phyloP scores from a whole-genome alignment of 2,797 vertebrate genomes.

The Cygnus olor region DNA sequence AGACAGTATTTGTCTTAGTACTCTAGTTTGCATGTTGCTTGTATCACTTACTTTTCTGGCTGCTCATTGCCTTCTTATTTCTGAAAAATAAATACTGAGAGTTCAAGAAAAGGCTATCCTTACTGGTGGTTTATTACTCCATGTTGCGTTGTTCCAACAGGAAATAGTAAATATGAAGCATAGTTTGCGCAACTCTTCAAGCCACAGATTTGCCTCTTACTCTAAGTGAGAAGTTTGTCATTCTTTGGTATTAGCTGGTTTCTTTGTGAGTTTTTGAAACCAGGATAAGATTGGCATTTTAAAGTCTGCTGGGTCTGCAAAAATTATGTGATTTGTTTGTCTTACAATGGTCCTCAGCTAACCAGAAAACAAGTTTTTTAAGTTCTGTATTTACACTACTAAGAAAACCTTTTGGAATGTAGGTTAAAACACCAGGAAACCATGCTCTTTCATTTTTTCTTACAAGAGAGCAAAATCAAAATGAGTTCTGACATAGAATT shows the following conservation, averaged over 20 bases:
- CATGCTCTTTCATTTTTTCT: background rate
- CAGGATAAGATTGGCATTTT: background rate
- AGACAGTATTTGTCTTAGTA: background rate
- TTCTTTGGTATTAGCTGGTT: background rate
- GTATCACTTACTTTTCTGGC: background rate
- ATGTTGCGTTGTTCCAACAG: background rate
- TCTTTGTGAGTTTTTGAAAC: background rate
- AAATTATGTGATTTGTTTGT: background rate
- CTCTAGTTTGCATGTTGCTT: background rate
- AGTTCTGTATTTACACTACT: background rate
- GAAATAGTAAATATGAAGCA: background rate
- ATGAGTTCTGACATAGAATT: background rate
- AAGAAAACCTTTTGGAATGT: background rate
- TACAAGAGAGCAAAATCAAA: background rate
- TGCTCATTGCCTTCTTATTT: background rate
- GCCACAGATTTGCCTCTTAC: background rate
- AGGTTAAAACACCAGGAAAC: background rate
- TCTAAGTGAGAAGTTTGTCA: background rate
- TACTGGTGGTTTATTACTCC: background rate
- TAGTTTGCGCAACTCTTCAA: background rate
- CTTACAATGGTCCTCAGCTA: background rate
- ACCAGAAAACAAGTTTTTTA: background rate
- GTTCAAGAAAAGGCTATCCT: background rate
- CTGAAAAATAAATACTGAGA: background rate
- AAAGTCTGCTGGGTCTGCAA: background rate